Evolutionary conservation across 2,888 invertebrate genomes (phyloP), one percentile per base, ranked within the genome.

Genomic region (Metopia argyrocephala): DNA sequence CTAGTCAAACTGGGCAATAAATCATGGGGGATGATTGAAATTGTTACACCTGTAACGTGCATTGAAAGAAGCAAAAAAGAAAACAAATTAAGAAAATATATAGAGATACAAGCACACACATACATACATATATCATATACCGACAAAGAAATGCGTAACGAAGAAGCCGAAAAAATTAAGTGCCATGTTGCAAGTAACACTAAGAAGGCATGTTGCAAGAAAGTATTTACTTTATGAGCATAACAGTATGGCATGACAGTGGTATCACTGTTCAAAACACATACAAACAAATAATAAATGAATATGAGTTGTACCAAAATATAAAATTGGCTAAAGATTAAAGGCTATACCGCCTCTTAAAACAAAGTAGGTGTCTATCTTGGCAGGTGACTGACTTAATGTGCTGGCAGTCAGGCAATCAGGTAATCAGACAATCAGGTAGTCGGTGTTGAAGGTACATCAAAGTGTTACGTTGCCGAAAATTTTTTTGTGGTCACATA

Each of bases 21-120:
- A 76, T 80, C 68, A 68, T 64, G 59, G 50, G 50, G 71, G 68
- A 73, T 76, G 76, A 80, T 80, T 76, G 76, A 57, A 76, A 68
- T 68, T 68, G 76, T 80, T 64, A 80, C 80, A 80, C 76, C 76
- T 80, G 76, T 64, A 65, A n/a, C n/a, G n/a, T n/a, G n/a, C n/a
- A n/a, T n/a, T n/a, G n/a, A n/a, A n/a, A n/a, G n/a, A n/a, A n/a
- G n/a, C n/a, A n/a, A n/a, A n/a, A n/a, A n/a, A n/a, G n/a, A n/a
- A n/a, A n/a, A n/a, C n/a, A n/a, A n/a, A n/a, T n/a, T n/a, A n/a
- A n/a, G n/a, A n/a, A n/a, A n/a, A n/a, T 21, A 70, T 69, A 64
- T 28, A 31, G 15, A 15, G 38, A 9, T 38, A 38, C 38, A 38
- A 4, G 38, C 38, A 38, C 38, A 38, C 38, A 12, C 38, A 38